Evolutionary conservation across 1,140 invertebrate species (phyloP).

Genomic region (Bombus confusus): DNA sequence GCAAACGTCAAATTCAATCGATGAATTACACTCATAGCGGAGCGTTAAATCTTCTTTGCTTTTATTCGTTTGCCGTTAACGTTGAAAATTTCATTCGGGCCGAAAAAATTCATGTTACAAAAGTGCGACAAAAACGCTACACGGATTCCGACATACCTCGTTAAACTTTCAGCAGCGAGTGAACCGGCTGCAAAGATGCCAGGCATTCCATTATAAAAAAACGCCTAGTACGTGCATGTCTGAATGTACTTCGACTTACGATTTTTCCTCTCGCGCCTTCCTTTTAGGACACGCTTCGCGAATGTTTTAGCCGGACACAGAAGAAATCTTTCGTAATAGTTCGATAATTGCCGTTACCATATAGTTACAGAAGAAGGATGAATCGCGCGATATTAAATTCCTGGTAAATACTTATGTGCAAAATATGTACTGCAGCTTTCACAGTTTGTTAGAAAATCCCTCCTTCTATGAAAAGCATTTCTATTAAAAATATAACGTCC

Average conservation of each 20-base stretch:
- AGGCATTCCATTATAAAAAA: conserved; percentile 31
- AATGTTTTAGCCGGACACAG: not conserved
- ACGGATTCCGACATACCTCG: conserved; percentile 13
- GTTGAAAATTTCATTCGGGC: conserved; percentile 13
- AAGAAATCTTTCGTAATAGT: not conserved
- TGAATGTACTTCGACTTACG: conserved; percentile 23
- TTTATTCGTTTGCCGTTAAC: conserved; percentile 10
- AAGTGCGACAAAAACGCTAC: conserved; percentile 28
- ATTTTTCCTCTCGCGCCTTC: not conserved
- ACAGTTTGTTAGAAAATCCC: not conserved
- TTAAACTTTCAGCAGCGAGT: conserved; percentile 26
- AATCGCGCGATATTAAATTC: not conserved
- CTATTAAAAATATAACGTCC: no score
- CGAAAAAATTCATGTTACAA: conserved; percentile 19
- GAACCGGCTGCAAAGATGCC: conserved; percentile 22
- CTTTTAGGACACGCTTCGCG: not conserved
- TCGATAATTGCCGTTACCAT: not conserved
- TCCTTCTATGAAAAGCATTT: no score
- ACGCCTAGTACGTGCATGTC: not conserved
- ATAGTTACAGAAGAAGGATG: not conserved
- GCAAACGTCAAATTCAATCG: not conserved
- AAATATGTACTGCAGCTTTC: not conserved
- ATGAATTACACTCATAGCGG: not conserved
- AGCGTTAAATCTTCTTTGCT: not conserved
- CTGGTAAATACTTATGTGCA: not conserved